phyloP scores from a whole-genome alignment of 2,888 invertebrate genomes.

The Lissocephala sabroskyi region DNA sequence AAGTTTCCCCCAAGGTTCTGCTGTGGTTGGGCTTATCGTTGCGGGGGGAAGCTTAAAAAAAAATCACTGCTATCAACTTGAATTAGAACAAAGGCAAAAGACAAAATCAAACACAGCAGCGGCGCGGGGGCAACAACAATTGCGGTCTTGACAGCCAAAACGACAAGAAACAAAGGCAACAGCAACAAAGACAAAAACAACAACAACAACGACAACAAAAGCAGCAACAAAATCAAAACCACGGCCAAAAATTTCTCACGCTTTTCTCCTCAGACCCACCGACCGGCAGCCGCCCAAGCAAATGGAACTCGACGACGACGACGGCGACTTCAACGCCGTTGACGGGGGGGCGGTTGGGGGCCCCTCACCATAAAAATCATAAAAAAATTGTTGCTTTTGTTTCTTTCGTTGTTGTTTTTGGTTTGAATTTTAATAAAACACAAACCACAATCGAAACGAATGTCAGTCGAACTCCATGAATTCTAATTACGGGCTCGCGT shows the following conservation, averaged over 20 bases:
- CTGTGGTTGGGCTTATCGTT: constrained; percentile 45
- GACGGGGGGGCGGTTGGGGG: background rate
- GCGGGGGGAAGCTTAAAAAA: constrained; percentile 6
- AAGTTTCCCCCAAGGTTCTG: no score
- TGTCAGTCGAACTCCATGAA: no score
- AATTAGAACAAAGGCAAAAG: constrained; percentile 30
- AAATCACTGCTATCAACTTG: constrained; percentile 13
- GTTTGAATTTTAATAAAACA: no score
- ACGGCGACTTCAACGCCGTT: background rate
- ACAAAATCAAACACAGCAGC: constrained; percentile 50
- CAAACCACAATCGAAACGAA: no score
- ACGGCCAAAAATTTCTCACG: constrained; percentile 64
- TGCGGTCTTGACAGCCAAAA: constrained; percentile 8
- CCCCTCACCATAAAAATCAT: background rate
- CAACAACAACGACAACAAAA: constrained; percentile 10
- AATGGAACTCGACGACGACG: background rate
- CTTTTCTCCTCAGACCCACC: constrained; percentile 47
- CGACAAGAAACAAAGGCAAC: constrained; percentile 24
- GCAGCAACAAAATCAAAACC: constrained; percentile 39
- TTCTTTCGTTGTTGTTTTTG: background rate
- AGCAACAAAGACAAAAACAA: constrained; percentile 28
- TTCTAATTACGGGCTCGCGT: constrained; percentile 12
- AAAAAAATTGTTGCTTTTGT: background rate
- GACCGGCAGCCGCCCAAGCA: constrained; percentile 4
- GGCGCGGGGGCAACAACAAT: constrained; percentile 46